phyloP scores from a whole-genome alignment of 2,888 invertebrate genomes.

The Zaprionus obscuricornis region DNA sequence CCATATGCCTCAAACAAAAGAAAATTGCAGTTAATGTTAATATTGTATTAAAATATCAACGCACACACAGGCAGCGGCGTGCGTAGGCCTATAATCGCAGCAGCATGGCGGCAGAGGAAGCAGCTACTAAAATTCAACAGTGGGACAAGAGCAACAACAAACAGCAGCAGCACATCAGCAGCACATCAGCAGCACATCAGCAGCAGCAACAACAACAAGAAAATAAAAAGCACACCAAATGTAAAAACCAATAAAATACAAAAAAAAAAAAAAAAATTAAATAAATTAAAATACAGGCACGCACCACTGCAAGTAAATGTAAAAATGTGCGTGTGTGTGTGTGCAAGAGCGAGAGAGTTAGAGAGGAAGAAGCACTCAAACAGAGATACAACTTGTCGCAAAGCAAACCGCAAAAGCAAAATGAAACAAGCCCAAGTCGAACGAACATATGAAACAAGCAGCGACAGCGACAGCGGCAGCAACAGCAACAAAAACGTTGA shows the following conservation, averaged over 20 bases:
- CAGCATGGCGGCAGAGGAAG: conserved; percentile 24
- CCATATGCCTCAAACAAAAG: conserved; percentile 32
- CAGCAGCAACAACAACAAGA: conserved; percentile 20
- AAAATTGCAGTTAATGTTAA: conserved; percentile 52
- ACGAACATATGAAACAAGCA: conserved; percentile 50
- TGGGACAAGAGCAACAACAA: conserved; percentile 33
- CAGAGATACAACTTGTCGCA: conserved; percentile 61
- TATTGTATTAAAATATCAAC: conserved; percentile 15
- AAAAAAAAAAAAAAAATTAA: conserved; percentile 34
- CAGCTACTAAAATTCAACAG: conserved; percentile 54
- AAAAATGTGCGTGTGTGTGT: conserved; percentile 15
- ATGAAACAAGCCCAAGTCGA: conserved; percentile 67
- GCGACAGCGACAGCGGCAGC: conserved; percentile 17
- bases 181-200: conserved; percentile 22
- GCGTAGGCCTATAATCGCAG: not conserved
- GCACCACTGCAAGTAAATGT: conserved; percentile 25
- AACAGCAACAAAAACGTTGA: conserved; percentile 37
- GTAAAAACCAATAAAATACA: conserved; percentile 53
- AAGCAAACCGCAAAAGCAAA: conserved; percentile 69
- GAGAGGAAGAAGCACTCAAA: conserved; percentile 20
- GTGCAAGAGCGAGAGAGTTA: conserved; percentile 17
- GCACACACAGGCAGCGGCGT: conserved; percentile 14
- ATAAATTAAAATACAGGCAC: conserved; percentile 25
- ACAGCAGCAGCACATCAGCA: conserved; percentile 3
- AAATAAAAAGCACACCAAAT: conserved; percentile 51